Conservation (phyloP, 2,888 invertebrate species). For the Lymantria monacha region DNA sequence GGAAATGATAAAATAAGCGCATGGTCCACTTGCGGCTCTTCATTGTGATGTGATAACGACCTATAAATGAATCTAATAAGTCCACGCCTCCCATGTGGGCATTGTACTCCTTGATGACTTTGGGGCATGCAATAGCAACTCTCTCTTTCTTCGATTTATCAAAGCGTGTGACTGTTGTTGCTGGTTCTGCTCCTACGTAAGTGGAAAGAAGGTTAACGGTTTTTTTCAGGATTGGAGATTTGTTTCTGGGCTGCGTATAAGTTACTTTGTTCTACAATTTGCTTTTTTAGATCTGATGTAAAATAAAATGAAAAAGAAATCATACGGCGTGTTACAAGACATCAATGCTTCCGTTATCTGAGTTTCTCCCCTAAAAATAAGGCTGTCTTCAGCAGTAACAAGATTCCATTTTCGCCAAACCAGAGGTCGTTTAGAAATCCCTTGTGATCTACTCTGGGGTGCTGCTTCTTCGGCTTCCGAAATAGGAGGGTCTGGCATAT, state of each 20-base stretch:
- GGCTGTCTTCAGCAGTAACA: slow-evolving; percentile 37
- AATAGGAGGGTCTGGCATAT: slow-evolving; percentile 40
- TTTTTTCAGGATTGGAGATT: slow-evolving; percentile 41
- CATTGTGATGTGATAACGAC: slow-evolving; percentile 36
- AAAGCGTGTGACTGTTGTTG: slow-evolving; percentile 34
- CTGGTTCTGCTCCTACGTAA: slow-evolving; percentile 38
- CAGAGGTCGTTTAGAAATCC: slow-evolving; percentile 35
- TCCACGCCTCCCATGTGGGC: slow-evolving; percentile 31
- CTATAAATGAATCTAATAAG: slow-evolving; percentile 28
- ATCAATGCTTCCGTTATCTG: slow-evolving; percentile 34
- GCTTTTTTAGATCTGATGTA: slow-evolving; percentile 37
- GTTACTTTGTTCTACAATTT: slow-evolving; percentile 40
- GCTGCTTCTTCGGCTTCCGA: slow-evolving; percentile 33
- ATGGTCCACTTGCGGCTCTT: slow-evolving; percentile 41
- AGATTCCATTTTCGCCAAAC: slow-evolving; percentile 42
- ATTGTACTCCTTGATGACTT: slow-evolving; percentile 35
- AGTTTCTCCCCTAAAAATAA: slow-evolving; percentile 39
- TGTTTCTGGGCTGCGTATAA: slow-evolving; percentile 40
- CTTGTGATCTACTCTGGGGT: slow-evolving; percentile 36
- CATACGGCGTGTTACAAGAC: slow-evolving; percentile 34
- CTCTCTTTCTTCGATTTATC: slow-evolving; percentile 32
- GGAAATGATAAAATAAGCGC: slow-evolving; percentile 42
- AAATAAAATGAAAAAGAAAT: slow-evolving; percentile 39
- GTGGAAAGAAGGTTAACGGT: slow-evolving; percentile 44
- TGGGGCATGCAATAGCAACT: slow-evolving; percentile 28